Percentiles rank a stretch among this genome's conserved stretches.
phyloP scores from a whole-genome alignment of 2,888 invertebrate species.

The Temnothorax unifasciatus region DNA sequence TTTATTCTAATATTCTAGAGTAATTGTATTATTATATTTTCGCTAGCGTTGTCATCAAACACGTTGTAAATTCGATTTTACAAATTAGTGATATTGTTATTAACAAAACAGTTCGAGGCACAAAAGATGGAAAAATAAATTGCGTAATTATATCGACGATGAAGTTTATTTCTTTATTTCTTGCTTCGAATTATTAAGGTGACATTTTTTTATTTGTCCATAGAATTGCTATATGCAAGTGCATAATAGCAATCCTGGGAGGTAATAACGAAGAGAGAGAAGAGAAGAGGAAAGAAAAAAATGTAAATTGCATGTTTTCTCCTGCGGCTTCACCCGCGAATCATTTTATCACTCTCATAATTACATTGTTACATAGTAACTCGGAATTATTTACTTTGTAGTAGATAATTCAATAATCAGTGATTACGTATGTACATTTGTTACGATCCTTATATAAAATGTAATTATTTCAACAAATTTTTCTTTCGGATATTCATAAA shows the following conservation, averaged over 20 bases:
- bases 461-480: neutral
- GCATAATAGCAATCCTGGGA: neutral
- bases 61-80: conserved; percentile 15
- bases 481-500: neutral
- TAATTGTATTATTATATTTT: conserved; percentile 4
- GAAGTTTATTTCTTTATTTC: neutral
- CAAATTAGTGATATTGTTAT: neutral
- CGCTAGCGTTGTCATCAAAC: neutral
- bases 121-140: conserved; percentile 3
- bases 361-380: conserved; percentile 6
- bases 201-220: neutral
- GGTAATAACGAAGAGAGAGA: neutral
- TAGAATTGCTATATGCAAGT: conserved; percentile 1
- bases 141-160: neutral
- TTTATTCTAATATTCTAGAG: neutral
- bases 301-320: conserved; percentile 7
- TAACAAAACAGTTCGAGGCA: neutral
- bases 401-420: conserved; percentile 7
- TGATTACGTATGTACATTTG: neutral
- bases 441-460: neutral
- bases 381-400: neutral
- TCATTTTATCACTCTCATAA: neutral
- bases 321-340: neutral
- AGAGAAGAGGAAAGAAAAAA: neutral
- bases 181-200: neutral